A percentile compares a stretch with the other conserved stretches of the same genome.
phyloP scores from a whole-genome alignment of 2,888 invertebrate species.

The Cantharis lateralis region DNA sequence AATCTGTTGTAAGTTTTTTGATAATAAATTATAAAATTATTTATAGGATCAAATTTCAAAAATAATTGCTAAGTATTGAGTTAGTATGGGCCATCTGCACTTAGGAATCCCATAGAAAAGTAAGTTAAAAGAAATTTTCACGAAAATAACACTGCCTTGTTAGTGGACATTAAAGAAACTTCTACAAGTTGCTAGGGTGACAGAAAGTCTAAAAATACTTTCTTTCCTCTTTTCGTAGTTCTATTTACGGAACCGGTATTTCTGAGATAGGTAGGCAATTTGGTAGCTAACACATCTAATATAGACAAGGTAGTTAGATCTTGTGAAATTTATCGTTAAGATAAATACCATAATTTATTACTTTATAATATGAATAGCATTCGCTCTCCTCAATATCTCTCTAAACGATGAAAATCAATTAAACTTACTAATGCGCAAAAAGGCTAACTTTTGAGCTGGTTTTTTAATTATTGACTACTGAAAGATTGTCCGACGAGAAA shows the following conservation, averaged over 20 bases:
- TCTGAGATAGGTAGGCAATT: constrained; percentile 23
- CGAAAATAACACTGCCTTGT: constrained; percentile 34
- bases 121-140: constrained; percentile 20
- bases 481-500: too few relatives aligned
- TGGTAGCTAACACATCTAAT: constrained; percentile 18
- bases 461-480: too few relatives aligned
- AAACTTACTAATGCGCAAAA: background rate
- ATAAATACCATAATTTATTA: constrained; percentile 22
- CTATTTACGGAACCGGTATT: constrained; percentile 24
- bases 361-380: background rate
- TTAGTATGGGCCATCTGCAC: background rate
- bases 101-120: constrained; percentile 19
- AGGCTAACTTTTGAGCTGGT: too few relatives aligned
- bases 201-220: constrained; percentile 31
- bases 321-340: constrained; percentile 11
- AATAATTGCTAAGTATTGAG: background rate
- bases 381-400: background rate
- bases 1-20: background rate
- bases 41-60: background rate
- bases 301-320: constrained; percentile 19
- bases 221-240: constrained; percentile 28
- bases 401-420: background rate
- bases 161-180: constrained; percentile 35
- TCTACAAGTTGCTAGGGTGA: constrained; percentile 28
- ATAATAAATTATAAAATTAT: background rate